Evolutionary conservation across 2,888 invertebrate genomes (phyloP).

Genomic region (Acleris laterana): DNA sequence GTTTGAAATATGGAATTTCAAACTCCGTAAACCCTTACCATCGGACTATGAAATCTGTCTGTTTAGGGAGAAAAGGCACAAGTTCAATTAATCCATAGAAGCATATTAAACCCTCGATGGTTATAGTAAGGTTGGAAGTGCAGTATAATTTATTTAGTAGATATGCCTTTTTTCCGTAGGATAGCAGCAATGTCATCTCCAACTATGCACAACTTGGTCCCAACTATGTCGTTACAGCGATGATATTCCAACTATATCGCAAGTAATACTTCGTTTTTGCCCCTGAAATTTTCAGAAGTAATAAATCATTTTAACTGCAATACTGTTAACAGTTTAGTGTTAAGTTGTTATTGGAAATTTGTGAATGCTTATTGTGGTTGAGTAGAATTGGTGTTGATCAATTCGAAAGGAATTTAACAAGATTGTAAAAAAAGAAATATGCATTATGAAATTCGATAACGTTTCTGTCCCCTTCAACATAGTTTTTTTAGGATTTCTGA

Average conservation of each 20-base stretch:
- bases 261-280: conserved; percentile 44
- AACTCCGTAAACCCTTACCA: conserved; percentile 41
- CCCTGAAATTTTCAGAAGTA: conserved; percentile 36
- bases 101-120: too few species aligned
- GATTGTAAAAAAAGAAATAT: too few species aligned
- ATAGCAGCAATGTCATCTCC: conserved; percentile 42
- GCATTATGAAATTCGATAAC: too few species aligned
- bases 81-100: too few species aligned
- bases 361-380: neutral
- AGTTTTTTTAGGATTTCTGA: too few species aligned
- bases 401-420: too few species aligned
- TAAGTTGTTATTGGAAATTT: neutral
- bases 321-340: conserved; percentile 26
- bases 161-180: too few species aligned
- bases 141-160: too few species aligned
- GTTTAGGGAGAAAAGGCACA: too few species aligned
- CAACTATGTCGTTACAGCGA: conserved; percentile 42
- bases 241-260: conserved; percentile 43
- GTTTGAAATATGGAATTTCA: conserved; percentile 36
- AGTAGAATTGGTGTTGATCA: too few species aligned
- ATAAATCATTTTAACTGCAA: conserved; percentile 25
- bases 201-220: conserved; percentile 43
- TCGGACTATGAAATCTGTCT: conserved; percentile 44
- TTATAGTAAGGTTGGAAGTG: too few species aligned
- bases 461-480: too few species aligned